phyloP scores from a whole-genome alignment of 1,140 invertebrate species.

The Ephestia elutella region DNA sequence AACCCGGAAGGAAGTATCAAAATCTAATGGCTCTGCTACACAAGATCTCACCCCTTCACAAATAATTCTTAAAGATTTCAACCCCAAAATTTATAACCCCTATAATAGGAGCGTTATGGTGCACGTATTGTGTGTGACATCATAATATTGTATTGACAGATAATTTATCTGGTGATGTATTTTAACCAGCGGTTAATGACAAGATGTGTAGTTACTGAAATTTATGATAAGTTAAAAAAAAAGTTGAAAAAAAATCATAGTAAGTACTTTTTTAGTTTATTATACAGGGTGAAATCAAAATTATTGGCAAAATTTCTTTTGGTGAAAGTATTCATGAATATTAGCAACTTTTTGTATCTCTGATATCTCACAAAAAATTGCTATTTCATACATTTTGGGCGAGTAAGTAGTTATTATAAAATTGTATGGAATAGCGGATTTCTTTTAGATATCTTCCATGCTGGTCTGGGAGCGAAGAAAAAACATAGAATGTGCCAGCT shows the following conservation, averaged over 20 bases:
- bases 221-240: neutral
- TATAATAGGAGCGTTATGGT: conserved; percentile 47
- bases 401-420: too few relatives aligned
- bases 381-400: too few relatives aligned
- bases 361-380: too few relatives aligned
- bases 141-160: conserved; percentile 62
- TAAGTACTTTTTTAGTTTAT: too few relatives aligned
- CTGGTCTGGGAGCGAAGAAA: too few relatives aligned
- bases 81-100: conserved; percentile 46
- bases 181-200: neutral
- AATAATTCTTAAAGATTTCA: conserved; percentile 31
- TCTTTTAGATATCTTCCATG: too few relatives aligned
- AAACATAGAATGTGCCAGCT: too few relatives aligned
- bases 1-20: conserved; percentile 26
- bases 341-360: too few relatives aligned
- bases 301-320: too few relatives aligned
- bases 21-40: conserved; percentile 6
- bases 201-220: neutral
- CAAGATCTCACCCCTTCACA: conserved; percentile 38
- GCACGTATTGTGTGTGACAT: conserved; percentile 37
- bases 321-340: too few relatives aligned
- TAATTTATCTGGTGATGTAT: conserved; percentile 44
- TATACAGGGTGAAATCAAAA: too few relatives aligned
- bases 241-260: neutral
- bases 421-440: too few relatives aligned